Percentiles rank a stretch among this genome's conserved stretches.
Evolutionary conservation across 2,113 vertebrate species (phyloP).

Genomic region (Chinchilla lanigera): DNA sequence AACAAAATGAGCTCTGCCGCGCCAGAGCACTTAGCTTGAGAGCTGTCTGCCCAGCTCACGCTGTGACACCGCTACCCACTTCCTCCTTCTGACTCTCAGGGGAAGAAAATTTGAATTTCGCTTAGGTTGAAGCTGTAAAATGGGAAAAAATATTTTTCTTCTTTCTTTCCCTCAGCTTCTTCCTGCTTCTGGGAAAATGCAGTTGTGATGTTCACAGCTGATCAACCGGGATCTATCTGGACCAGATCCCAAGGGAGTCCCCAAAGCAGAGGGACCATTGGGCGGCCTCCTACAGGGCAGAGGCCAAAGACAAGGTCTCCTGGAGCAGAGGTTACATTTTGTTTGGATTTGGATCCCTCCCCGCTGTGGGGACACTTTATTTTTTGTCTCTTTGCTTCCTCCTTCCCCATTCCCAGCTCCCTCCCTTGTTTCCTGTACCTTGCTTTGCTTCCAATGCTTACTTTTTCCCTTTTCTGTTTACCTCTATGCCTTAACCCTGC

Average conservation of each 20-base stretch:
- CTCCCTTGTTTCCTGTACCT: not conserved
- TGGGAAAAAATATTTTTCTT: not conserved
- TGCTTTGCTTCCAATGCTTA: not conserved
- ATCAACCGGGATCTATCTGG: not conserved
- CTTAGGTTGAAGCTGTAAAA: not conserved
- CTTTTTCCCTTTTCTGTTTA: not conserved
- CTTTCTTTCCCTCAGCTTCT: not conserved
- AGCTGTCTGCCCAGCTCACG: not conserved
- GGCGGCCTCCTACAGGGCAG: not conserved
- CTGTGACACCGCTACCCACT: not conserved
- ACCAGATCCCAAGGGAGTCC: too few relatives aligned
- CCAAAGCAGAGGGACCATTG: not conserved
- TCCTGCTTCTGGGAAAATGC: not conserved
- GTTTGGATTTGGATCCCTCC: not conserved
- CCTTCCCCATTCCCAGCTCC: not conserved
- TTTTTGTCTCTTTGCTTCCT: not conserved
- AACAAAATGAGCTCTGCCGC: not conserved
- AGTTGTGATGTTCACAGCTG: not conserved
- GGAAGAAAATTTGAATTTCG: constrained; percentile 16
- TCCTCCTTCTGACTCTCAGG: not conserved
- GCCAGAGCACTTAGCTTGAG: not conserved
- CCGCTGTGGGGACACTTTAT: not conserved
- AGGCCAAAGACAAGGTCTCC: not conserved
- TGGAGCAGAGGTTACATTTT: not conserved
- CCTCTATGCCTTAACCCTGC: not conserved